Evolutionary conservation across 2,888 invertebrate genomes (phyloP), one percentile per base, ranked within the genome.

Genomic region (Lamellibrachia satsuma): DNA sequence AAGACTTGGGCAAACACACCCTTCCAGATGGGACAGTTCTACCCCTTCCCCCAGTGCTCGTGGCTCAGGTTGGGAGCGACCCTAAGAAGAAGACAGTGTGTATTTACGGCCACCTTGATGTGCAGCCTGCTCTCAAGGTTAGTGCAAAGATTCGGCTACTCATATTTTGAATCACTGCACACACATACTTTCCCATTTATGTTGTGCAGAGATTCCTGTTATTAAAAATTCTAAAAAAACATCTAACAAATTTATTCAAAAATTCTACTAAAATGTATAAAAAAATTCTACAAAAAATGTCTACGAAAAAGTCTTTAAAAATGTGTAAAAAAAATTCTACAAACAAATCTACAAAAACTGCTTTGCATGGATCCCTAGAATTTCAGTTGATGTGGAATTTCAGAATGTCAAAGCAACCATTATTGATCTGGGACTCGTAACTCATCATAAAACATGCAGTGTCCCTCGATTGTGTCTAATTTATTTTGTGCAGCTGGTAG

Each of bases 51-150:
- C 98, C 99, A 52, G 98, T 98, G 7, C 96, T 99, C 91, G 97
- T 99, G 60, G 99, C 98, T 90, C 97, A 97, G 60, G 97, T 99
- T 92, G 99, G 99, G 94, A 97, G 97, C 94, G 98, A 99, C 96
- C 97, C 97, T 0, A 97, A 97, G 90, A 99, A 99, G 97, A 99
- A 98, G 96, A 99, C 99, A 7, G 97, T 99, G 91, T 97, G 98
- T 93, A 97, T 99, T 93, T 99, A 99, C 96, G 99, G 99, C 0
- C 99, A 99, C 97, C 97, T 99, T 95, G 99, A 99, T 97, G 99
- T 99, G 0, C 99, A 99, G 96, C 99, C 99, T 11, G 99, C 99
- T 0, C 96, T 98, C 57, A 98, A 97, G 96, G 97, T 97, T 93
- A 92, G 93, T 93, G 27, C 90, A 75, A 75, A 15, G 3, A n/a